Evolutionary conservation across 2,113 vertebrate genomes (phyloP).

Genomic region (Aspiorhynchus laticeps): DNA sequence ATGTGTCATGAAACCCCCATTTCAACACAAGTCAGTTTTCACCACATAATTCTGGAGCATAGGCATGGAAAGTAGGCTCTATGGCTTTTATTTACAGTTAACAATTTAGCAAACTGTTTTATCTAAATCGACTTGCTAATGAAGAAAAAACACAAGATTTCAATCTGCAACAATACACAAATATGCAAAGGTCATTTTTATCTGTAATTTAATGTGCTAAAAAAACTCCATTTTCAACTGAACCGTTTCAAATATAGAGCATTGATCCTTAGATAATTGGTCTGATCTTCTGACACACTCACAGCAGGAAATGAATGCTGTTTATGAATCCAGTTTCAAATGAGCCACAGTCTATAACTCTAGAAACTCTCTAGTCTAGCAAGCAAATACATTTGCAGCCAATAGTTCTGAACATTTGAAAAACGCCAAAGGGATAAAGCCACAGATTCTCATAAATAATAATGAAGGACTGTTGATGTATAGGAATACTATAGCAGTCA

Average conservation of each 20-base stretch:
- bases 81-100: not conserved
- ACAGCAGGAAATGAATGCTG: not conserved
- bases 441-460: not conserved
- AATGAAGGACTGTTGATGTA: not conserved
- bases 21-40: not conserved
- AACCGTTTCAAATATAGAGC: not conserved
- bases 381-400: not conserved
- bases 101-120: not conserved
- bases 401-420: not conserved
- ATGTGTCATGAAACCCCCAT: not conserved
- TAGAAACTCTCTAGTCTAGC: not conserved
- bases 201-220: not conserved
- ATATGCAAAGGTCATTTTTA: not conserved
- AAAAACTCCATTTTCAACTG: not conserved
- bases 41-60: not conserved
- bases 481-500: not conserved
- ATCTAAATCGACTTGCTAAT: not conserved
- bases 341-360: not conserved
- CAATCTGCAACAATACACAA: not conserved
- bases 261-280: conserved; percentile 1
- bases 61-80: not conserved
- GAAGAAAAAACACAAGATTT: not conserved
- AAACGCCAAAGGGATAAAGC: not conserved
- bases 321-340: not conserved
- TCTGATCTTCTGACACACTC: not conserved